Evolutionary conservation across 2,113 vertebrate genomes (phyloP), one percentile per base, ranked within the genome.

Genomic region (Eulemur rufifrons): DNA sequence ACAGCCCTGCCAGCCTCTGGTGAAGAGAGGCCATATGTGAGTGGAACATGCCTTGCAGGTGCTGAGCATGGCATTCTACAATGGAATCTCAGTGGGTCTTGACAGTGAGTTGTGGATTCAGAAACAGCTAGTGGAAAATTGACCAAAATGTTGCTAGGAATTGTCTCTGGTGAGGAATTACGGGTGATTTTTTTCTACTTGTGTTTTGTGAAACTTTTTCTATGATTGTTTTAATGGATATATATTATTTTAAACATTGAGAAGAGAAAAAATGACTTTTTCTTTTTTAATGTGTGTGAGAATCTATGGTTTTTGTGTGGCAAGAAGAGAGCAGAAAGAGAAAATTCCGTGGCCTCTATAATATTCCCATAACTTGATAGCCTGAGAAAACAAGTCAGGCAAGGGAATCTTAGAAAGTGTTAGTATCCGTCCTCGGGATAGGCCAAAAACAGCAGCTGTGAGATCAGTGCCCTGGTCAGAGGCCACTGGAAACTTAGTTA

Each of bases 391-490:
- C 6, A 1, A 11, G 6, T 69, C 42, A 34, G 73, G 50, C 52
- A 45, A 27, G 21, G 37, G 82, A 77, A 8, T 15, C 14, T 27
- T 34, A 20, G 73, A 71, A 63, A 63, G 15, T 32, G 13, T 27
- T 52, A 0, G 4, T 64, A 61, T 29, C 42, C 2, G 0, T 39
- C 1, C 13, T 47, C 1, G 5, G 4, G 39, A 27, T 32, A 20
- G 27, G 45, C 45, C 25, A 3, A n/a, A 69, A 56, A 50, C n/a
- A 1, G 4, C 8, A 66, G 15, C 29, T 13, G 21, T 81, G 20
- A 66, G 45, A 89, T 37, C 6, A 37, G 52, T 2, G 14, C 23
- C 37, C 45, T 2, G 0, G 34, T 61, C 69, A n/a, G 81, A 47
- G 52, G 91, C 15, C 0, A 47, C 1, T 3, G 69, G 52, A 37